Percentiles rank a stretch among this genome's conserved stretches.
Conservation (phyloP, 1,140 invertebrate species). For the Triops longicaudatus region DNA sequence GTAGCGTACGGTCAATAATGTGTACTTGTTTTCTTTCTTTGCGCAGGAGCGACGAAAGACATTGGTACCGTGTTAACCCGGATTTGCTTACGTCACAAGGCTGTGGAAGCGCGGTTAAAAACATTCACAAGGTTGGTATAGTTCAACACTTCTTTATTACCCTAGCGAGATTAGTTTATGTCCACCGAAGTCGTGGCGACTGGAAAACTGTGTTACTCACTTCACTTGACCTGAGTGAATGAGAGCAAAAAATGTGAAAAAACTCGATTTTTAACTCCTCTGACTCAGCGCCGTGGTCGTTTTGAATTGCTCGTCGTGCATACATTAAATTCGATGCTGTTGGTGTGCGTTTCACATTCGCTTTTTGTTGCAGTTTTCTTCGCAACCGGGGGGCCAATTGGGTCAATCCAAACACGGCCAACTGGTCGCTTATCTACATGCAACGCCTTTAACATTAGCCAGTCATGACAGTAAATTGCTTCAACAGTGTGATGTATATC, state of each 20-base stretch:
- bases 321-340: neutral
- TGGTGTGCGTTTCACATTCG: neutral
- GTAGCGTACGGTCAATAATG: slow-evolving; percentile 6
- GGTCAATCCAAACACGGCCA: neutral
- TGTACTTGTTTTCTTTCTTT: slow-evolving; percentile 35
- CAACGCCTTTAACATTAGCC: slow-evolving; percentile 12
- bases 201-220: neutral
- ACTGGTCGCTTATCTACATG: neutral
- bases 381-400: neutral
- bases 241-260: neutral
- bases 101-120: slow-evolving; percentile 85
- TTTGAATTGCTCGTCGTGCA: slow-evolving; percentile 1
- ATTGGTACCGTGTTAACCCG: slow-evolving; percentile 89
- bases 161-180: neutral
- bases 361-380: neutral
- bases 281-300: neutral
- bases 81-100: slow-evolving; percentile 86
- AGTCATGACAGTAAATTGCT: slow-evolving; percentile 1
- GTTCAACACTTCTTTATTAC: neutral
- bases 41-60: slow-evolving; percentile 85
- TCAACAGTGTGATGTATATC: slow-evolving; percentile 7
- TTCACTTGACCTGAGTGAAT: neutral
- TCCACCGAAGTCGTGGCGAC: neutral
- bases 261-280: neutral
- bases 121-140: slow-evolving; percentile 71